Evolutionary conservation across 1,140 invertebrate species (phyloP).

Genomic region (Drosophila rhopaloa): DNA sequence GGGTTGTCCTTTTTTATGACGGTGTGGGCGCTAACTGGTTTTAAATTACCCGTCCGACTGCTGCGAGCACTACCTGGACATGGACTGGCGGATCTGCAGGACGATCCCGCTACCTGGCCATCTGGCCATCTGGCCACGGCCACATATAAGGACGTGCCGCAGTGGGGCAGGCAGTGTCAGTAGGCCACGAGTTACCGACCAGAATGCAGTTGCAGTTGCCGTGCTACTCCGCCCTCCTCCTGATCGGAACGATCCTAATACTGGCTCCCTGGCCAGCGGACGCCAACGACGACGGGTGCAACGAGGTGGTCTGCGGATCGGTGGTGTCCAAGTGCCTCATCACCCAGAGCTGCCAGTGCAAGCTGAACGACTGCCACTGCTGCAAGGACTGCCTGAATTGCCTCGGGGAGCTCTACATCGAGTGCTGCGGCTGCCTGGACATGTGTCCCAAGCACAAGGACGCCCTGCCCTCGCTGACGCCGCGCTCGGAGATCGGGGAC

Average conservation of each 20-base stretch:
- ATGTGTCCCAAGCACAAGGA: conserved; percentile 95
- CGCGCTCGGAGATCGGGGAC: conserved; percentile 94
- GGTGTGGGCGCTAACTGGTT: conserved; percentile 46
- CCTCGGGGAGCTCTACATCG: conserved; percentile 93
- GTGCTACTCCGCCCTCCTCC: background rate
- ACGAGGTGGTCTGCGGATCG: conserved; percentile 86
- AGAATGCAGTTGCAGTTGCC: conserved; percentile 33
- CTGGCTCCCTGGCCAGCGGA: background rate
- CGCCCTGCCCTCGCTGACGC: conserved; percentile 88
- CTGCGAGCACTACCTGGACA: conserved; percentile 26
- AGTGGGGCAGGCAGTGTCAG: conserved; percentile 29
- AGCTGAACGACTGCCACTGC: conserved; percentile 94
- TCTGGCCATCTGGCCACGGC: conserved; percentile 6
- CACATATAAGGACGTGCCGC: conserved; percentile 26
- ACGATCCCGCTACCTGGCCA: conserved; percentile 24
- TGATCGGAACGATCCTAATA: background rate
- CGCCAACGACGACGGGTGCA: conserved; percentile 68
- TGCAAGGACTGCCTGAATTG: conserved; percentile 96
- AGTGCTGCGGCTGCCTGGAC: conserved; percentile 97
- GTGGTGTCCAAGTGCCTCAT: conserved; percentile 98
- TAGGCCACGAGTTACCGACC: conserved; percentile 2
- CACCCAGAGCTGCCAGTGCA: conserved; percentile 97
- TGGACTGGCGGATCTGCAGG: background rate
- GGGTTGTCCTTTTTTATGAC: background rate
- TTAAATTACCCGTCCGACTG: conserved; percentile 49